Conservation (phyloP, 2,797 vertebrate species). For the Protonibea diacanthus region DNA sequence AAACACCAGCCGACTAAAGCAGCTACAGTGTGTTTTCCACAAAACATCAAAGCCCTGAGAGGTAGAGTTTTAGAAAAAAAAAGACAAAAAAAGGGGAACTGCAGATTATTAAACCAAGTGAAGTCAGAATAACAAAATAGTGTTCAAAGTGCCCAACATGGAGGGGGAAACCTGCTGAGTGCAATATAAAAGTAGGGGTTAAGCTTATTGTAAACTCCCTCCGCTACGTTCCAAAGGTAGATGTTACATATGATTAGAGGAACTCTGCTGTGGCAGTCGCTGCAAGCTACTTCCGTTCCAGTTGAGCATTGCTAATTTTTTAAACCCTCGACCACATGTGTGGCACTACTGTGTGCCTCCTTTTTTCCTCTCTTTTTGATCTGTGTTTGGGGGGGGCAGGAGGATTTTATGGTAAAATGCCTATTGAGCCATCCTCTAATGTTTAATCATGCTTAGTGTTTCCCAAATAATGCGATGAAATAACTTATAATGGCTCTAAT, state of each 20-base stretch:
- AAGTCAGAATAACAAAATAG: conserved; percentile 89
- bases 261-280: conserved; percentile 85
- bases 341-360: conserved; percentile 74
- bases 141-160: conserved; percentile 89
- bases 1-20: conserved; percentile 51
- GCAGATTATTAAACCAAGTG: conserved; percentile 86
- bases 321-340: conserved; percentile 84
- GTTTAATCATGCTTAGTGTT: conserved; percentile 80
- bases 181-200: conserved; percentile 90
- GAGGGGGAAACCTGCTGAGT: conserved; percentile 88
- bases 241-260: conserved; percentile 87
- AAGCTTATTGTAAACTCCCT: conserved; percentile 91
- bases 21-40: conserved; percentile 53
- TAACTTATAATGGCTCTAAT: conserved; percentile 30
- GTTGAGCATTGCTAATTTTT: conserved; percentile 89
- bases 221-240: conserved; percentile 86
- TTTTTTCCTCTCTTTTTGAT: conserved; percentile 76
- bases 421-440: conserved; percentile 76
- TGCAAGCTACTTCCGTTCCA: conserved; percentile 87
- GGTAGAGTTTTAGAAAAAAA: conserved; percentile 48
- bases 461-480: conserved; percentile 54
- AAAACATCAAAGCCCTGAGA: conserved; percentile 73
- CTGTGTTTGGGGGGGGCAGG: conserved; percentile 56
- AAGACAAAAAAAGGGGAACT: conserved; percentile 45
- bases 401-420: conserved; percentile 83